A percentile compares a stretch with the other conserved stretches of the same genome.
Conservation (phyloP, 2,797 vertebrate species). For the Notolepis coatsorum region DNA sequence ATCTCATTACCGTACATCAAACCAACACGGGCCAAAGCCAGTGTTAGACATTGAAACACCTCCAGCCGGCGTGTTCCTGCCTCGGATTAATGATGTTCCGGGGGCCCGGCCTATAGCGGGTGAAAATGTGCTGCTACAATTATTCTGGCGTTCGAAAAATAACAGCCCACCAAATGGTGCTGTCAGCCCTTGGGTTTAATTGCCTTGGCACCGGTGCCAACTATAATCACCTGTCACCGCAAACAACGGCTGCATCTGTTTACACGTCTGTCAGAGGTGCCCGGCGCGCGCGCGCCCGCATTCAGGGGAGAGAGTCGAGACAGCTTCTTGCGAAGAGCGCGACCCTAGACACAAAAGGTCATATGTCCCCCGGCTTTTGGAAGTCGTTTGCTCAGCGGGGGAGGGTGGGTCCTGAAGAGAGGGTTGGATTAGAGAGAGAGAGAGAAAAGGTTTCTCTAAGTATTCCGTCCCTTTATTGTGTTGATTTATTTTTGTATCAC, state of each 20-base stretch:
- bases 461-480: not conserved
- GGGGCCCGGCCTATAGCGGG: conserved; percentile 73
- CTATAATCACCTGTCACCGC: conserved; percentile 94
- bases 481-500: no score
- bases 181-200: conserved; percentile 89
- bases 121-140: conserved; percentile 77
- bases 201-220: conserved; percentile 87
- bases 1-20: conserved; percentile 25
- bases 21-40: conserved; percentile 33
- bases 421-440: not conserved
- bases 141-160: conserved; percentile 81
- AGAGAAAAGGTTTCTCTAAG: no score
- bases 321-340: conserved; percentile 62
- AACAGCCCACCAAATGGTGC: conserved; percentile 88
- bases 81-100: conserved; percentile 75
- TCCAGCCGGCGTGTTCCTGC: conserved; percentile 59
- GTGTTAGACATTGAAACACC: conserved; percentile 34
- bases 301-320: conserved; percentile 59
- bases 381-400: conserved; percentile 25
- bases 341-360: conserved; percentile 77
- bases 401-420: not conserved
- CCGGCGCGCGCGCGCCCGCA: conserved; percentile 73
- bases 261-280: conserved; percentile 87
- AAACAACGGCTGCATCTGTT: conserved; percentile 89
- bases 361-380: conserved; percentile 52